Percentiles rank a stretch among this genome's conserved stretches.
Conservation (phyloP, 2,888 invertebrate genomes). For the Caenorhabditis sp. region DNA sequence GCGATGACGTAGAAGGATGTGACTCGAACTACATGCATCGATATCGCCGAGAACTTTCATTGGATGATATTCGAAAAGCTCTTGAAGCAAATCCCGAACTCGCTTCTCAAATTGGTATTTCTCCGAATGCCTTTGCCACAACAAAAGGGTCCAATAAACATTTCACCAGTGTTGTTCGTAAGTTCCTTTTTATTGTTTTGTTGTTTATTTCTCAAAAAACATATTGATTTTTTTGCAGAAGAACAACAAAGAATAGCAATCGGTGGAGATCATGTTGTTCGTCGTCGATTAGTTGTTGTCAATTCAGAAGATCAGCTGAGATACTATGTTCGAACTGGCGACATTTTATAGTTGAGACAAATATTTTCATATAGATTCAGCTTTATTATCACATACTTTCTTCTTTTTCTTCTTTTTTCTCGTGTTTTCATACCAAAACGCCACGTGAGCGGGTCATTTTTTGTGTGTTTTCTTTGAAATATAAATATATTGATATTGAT, state of each 20-base stretch:
- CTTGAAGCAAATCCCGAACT: slow-evolving; percentile 64
- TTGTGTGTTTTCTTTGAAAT: too few species aligned
- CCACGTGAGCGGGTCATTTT: slow-evolving; percentile 37
- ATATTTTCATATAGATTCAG: slow-evolving; percentile 1
- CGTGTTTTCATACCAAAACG: slow-evolving; percentile 20
- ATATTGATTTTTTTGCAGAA: slow-evolving; percentile 31
- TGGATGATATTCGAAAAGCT: slow-evolving; percentile 54
- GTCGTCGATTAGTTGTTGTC: slow-evolving; percentile 67
- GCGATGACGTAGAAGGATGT: slow-evolving; percentile 68
- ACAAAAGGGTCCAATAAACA: not conserved
- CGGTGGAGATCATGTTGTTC: slow-evolving; percentile 69
- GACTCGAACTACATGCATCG: slow-evolving; percentile 41
- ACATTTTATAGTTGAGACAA: slow-evolving; percentile 25
- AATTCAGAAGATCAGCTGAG: slow-evolving; percentile 69
- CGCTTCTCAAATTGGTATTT: slow-evolving; percentile 60
- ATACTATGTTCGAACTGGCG: slow-evolving; percentile 53
- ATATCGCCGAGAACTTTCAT: slow-evolving; percentile 39
- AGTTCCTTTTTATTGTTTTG: not conserved
- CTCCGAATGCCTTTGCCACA: slow-evolving; percentile 2
- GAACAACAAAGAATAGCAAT: slow-evolving; percentile 66
- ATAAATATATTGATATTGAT: too few species aligned
- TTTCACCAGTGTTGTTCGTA: slow-evolving; percentile 5
- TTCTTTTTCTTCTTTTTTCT: slow-evolving; percentile 17
- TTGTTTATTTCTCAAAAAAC: slow-evolving; percentile 42
- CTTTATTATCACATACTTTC: slow-evolving; percentile 12